Conservation (phyloP, 35 echinoderm and acorn worm genomes). For the Acanthaster planci region DNA sequence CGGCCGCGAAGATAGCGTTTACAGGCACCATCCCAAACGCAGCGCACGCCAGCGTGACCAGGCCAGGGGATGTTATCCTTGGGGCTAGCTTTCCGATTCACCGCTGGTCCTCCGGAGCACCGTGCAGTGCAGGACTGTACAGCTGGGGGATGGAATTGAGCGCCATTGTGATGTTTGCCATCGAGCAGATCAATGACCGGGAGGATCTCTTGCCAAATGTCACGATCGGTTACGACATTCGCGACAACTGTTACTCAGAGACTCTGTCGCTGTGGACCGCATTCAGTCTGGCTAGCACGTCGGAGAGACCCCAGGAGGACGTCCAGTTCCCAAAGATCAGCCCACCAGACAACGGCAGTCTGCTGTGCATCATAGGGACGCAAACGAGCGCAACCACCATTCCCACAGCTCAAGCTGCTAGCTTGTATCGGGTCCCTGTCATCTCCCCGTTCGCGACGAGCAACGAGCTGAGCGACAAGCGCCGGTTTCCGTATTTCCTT, state of each 20-base stretch:
- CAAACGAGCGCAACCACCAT: neutral
- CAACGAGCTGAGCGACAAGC: constrained; percentile 41
- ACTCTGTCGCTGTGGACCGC: neutral
- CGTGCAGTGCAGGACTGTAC: neutral
- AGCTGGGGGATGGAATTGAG: constrained; percentile 18
- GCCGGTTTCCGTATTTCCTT: constrained; percentile 39
- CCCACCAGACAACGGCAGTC: neutral
- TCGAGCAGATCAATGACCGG: constrained; percentile 38
- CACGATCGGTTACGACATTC: constrained; percentile 55
- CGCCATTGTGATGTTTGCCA: constrained; percentile 36
- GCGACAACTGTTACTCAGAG: constrained; percentile 30
- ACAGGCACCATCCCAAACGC: neutral
- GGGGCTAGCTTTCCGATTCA: constrained; percentile 1
- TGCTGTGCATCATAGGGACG: constrained; percentile 38
- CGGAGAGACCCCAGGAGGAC: neutral
- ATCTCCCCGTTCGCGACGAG: constrained; percentile 25
- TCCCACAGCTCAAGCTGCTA: neutral
- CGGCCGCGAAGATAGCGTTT: neutral
- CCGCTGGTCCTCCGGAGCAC: neutral
- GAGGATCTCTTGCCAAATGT: constrained; percentile 24
- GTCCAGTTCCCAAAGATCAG: neutral
- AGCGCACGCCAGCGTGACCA: neutral
- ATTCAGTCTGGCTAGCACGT: constrained; percentile 7
- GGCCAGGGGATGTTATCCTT: neutral
- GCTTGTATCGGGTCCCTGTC: constrained; percentile 9